These are phyloP conservation scores for Cossypha heuglini DNA, from an alignment of 2,797 vertebrate genomes.

Conservation along the genomic window DNA sequence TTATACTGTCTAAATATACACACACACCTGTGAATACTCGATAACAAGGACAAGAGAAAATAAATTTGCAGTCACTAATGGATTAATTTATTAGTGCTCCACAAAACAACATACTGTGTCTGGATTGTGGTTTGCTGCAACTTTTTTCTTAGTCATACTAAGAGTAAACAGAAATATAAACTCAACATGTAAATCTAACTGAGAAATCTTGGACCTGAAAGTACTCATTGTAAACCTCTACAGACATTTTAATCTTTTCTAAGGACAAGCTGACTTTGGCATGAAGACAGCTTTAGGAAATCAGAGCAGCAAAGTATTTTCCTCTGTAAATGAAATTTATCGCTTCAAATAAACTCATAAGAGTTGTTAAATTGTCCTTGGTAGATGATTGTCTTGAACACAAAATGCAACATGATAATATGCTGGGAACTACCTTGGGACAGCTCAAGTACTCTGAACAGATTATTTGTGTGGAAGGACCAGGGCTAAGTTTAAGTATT, in stretches of 20 bases:
- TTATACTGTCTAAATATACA: slow-evolving; percentile 41
- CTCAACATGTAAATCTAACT: not conserved
- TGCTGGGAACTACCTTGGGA: not conserved
- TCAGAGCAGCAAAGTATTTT: not conserved
- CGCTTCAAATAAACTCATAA: not conserved
- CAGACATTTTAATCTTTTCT: not conserved
- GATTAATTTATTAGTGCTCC: slow-evolving; percentile 55
- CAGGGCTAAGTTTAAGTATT: not conserved
- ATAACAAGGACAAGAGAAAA: slow-evolving; percentile 50
- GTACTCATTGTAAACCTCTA: not conserved
- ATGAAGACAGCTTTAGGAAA: not conserved
- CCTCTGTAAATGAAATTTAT: slow-evolving; percentile 1
- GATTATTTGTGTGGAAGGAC: not conserved
- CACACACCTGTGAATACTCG: slow-evolving; percentile 36
- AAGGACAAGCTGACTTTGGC: not conserved
- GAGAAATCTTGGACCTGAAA: not conserved
- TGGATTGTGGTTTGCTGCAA: not conserved
- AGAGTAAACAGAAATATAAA: not conserved
- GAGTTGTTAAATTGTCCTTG: slow-evolving; percentile 5
- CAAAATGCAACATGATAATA: not conserved
- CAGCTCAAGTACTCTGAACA: not conserved
- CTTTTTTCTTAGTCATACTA: not conserved
- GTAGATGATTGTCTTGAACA: not conserved
- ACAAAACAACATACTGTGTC: not conserved
- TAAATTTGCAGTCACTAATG: slow-evolving; percentile 38